Base-by-base conservation (phyloP, 2,113 vertebrate genomes). In the Hyla sarda region DNA sequence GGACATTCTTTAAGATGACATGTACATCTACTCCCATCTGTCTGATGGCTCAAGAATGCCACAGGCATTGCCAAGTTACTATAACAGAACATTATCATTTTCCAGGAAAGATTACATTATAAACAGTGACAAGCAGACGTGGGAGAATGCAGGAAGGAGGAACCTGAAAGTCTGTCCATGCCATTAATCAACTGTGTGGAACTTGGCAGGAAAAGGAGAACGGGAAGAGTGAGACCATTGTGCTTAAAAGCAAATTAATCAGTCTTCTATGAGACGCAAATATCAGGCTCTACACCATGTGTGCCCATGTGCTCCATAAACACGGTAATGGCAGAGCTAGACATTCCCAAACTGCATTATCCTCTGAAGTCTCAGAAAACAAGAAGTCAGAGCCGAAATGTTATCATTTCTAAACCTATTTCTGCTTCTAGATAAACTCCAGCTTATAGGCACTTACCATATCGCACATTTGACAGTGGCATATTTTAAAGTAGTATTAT, bases 121-220 rank as follows among this genome's bases (percentile, higher is more conserved):
- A 81, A 86, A 80, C 77, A 50, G 34, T 74, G 78, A 74, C 85
- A 87, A 67, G 17, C 77, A 81, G 48, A 82, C 65, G 67, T 82
- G 56, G 54, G 78, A 73, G 77, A 87, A 87, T 74, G 78, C 17
- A 74, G 67, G 32, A 34, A 87, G 67, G 85, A 81, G 74, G 50
- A 87, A 87, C 85, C 85, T 82, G 78, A 87, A 87, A 87, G 74
- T 87, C 85, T 87, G 85, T 87, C 69, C 67, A 67, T 21, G 34
- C 65, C 85, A 87, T 87, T 82, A 87, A 87, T 87, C 85, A 87
- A 74, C 37, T 73, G 19, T 48, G 50, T n/a, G 52, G 17, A 80
- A 58, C 32, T 45, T 86, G 84, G 85, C 77, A 56, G 52, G 47
- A 80, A 87, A 32, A 28, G 32, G 76, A 80, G 52, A 41, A 87